These are phyloP conservation scores for Galerucella nymphaeae DNA, from an alignment of 2,888 invertebrate species.

Conservation along the genomic window DNA sequence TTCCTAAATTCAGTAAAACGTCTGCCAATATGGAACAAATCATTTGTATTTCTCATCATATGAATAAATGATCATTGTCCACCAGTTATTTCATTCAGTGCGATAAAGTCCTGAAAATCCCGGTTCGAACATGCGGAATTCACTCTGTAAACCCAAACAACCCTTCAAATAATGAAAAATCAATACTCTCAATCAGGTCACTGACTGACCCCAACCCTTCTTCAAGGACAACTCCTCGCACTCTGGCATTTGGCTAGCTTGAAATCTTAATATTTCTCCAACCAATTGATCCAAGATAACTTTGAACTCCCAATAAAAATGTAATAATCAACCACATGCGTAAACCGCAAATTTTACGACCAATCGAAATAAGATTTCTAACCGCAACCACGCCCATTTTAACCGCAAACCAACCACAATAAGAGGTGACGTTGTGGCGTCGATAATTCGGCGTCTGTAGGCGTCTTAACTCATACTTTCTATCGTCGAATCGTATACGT, in stretches of 20 bases:
- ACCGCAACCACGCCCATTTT: slow-evolving; percentile 68
- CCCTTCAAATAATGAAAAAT: slow-evolving; percentile 36
- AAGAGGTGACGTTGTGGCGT: slow-evolving; percentile 64
- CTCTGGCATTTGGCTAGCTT: slow-evolving; percentile 20
- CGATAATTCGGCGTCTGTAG: slow-evolving; percentile 58
- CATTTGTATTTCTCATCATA: too few species aligned
- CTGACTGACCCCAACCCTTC: slow-evolving; percentile 34
- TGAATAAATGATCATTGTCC: too few species aligned
- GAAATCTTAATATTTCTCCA: slow-evolving; percentile 36
- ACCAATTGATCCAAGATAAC: slow-evolving; percentile 37
- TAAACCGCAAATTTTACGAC: slow-evolving; percentile 70
- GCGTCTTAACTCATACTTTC: slow-evolving; percentile 55
- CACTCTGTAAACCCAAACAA: slow-evolving; percentile 21
- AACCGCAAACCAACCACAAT: slow-evolving; percentile 67
- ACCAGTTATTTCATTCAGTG: too few species aligned
- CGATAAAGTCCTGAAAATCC: not conserved
- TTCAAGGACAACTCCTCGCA: slow-evolving; percentile 26
- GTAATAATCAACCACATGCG: slow-evolving; percentile 66
- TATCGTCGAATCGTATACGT: slow-evolving; percentile 25
- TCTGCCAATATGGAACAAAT: too few species aligned
- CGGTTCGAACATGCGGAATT: not conserved
- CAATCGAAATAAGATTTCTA: slow-evolving; percentile 69
- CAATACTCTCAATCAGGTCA: slow-evolving; percentile 43
- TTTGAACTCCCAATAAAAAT: slow-evolving; percentile 63
- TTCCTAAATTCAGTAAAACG: too few species aligned